phyloP scores from a whole-genome alignment of 2,113 vertebrate species.

The Nannospalax galili region DNA sequence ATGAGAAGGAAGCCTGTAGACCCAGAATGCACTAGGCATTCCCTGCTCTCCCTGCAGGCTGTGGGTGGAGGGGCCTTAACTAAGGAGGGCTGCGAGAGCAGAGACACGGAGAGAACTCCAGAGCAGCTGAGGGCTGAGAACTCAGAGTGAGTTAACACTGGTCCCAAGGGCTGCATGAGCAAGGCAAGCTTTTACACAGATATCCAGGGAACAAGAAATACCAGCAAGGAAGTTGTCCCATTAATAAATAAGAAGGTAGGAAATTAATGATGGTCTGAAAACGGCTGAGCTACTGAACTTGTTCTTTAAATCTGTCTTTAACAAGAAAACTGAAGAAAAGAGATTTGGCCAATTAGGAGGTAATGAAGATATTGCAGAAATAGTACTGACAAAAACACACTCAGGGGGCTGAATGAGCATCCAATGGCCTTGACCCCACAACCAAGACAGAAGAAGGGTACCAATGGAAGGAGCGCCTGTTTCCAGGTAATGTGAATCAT shows the following conservation, averaged over 20 bases:
- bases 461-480: neutral
- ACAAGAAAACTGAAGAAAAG: conserved; percentile 91
- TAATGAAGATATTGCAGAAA: conserved; percentile 88
- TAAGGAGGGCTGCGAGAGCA: neutral
- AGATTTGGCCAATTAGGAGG: conserved; percentile 90
- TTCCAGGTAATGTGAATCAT: neutral
- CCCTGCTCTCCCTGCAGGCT: neutral
- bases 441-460: neutral
- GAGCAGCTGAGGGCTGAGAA: conserved; percentile 78
- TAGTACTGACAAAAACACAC: conserved; percentile 86
- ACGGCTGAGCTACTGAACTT: conserved; percentile 88
- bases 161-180: conserved; percentile 62
- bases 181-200: conserved; percentile 75
- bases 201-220: conserved; percentile 79
- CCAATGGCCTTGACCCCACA: neutral
- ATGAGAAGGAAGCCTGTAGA: neutral
- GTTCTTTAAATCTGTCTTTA: conserved; percentile 90
- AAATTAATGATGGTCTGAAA: conserved; percentile 86
- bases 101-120: neutral
- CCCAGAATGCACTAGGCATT: neutral
- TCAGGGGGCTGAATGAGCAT: conserved; percentile 26
- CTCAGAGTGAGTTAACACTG: conserved; percentile 75
- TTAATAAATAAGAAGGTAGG: conserved; percentile 84
- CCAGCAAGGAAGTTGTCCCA: conserved; percentile 77
- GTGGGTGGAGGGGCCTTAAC: neutral